phyloP scores from a whole-genome alignment of 2,113 vertebrate genomes.

The Mormyrus iriodes region DNA sequence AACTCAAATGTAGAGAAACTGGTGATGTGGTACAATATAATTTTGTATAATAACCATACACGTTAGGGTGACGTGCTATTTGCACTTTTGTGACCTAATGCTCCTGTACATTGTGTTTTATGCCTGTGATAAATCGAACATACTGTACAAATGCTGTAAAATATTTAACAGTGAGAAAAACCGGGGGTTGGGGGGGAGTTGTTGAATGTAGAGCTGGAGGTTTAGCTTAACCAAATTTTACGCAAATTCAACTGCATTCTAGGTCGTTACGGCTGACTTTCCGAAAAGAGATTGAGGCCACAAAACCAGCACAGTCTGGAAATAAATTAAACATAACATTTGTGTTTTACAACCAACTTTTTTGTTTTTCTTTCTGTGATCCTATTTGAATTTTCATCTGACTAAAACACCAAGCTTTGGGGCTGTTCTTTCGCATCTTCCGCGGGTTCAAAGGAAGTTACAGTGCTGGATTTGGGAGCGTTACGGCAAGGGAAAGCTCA shows the following conservation, averaged over 20 bases:
- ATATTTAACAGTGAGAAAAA: not conserved
- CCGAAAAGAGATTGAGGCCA: not conserved
- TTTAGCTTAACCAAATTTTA: not conserved
- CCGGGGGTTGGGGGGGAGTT: too few species aligned
- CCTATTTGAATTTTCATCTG: slow-evolving; percentile 10
- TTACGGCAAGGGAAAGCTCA: not conserved
- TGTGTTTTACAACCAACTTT: not conserved
- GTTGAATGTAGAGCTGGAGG: not conserved
- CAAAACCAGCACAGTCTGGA: not conserved
- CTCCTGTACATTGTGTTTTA: not conserved
- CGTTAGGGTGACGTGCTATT: not conserved
- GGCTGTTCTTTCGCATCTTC: slow-evolving; percentile 3
- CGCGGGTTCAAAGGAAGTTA: not conserved
- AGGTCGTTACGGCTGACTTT: not conserved
- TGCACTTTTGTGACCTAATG: not conserved
- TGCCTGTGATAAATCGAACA: not conserved
- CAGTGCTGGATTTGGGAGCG: not conserved
- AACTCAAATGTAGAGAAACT: not conserved
- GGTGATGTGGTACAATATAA: not conserved
- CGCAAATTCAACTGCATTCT: not conserved
- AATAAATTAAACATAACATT: slow-evolving; percentile 6
- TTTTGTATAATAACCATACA: not conserved
- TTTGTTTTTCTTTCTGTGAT: not conserved
- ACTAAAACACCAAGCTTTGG: slow-evolving; percentile 6
- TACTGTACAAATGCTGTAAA: not conserved